Conservation (phyloP, 2,888 invertebrate genomes). For the Tenthredo mesomela region DNA sequence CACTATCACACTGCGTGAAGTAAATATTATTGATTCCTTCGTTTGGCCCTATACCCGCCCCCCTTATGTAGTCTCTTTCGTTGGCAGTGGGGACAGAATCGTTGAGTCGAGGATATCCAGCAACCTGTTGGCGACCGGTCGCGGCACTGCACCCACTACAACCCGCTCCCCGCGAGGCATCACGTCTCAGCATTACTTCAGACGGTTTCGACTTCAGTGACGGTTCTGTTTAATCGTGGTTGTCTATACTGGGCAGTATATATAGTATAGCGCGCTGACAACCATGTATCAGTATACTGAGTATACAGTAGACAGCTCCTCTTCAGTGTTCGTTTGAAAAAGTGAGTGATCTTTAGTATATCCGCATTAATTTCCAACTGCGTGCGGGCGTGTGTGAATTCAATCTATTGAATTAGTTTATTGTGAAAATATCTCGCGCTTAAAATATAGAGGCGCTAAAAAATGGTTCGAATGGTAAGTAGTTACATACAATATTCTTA, state of each 20-base stretch:
- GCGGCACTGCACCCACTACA: conserved; percentile 23
- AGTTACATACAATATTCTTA: not conserved
- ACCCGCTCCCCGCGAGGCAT: conserved; percentile 22
- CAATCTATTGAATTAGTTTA: not conserved
- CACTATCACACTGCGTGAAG: no score
- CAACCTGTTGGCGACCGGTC: conserved; percentile 46
- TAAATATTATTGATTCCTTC: conserved; percentile 36
- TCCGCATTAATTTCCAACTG: not conserved
- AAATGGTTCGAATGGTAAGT: conserved; percentile 30
- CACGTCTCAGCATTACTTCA: conserved; percentile 4
- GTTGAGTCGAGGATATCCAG: conserved; percentile 22
- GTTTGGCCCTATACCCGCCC: not conserved
- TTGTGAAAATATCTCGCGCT: not conserved
- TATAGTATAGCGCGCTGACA: not conserved
- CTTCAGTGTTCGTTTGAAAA: not conserved
- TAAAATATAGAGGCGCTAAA: not conserved
- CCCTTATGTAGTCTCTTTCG: conserved; percentile 6
- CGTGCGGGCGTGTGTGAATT: conserved; percentile 21
- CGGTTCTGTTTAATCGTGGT: not conserved
- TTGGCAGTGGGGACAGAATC: conserved; percentile 17
- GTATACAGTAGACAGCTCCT: not conserved
- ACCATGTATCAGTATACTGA: not conserved
- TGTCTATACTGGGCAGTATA: not conserved
- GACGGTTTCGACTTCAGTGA: conserved; percentile 1
- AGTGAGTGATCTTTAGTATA: not conserved